Conservation (phyloP, 2,888 invertebrate genomes). For the Syrista parreyssii region DNA sequence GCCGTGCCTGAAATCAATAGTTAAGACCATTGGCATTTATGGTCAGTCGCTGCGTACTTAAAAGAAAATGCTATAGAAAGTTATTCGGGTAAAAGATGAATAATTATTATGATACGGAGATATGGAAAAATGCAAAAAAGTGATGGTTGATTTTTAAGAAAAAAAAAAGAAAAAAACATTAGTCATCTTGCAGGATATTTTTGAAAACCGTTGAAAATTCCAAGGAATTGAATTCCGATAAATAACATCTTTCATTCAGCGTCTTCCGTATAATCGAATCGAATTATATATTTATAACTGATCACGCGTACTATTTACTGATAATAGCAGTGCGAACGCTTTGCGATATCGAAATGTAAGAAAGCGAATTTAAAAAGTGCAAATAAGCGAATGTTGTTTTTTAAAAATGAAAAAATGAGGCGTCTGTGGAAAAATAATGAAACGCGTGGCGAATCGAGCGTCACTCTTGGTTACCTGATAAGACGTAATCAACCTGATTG, state of each 20-base stretch:
- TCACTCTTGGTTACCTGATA: conserved; percentile 28
- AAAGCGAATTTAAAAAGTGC: too few species aligned
- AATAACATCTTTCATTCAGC: not conserved
- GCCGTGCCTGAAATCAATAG: not conserved
- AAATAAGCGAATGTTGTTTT: not conserved
- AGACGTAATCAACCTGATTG: conserved; percentile 6
- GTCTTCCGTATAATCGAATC: not conserved
- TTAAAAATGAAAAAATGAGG: not conserved
- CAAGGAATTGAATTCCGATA: not conserved
- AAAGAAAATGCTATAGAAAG: not conserved
- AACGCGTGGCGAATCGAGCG: conserved; percentile 6
- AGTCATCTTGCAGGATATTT: not conserved
- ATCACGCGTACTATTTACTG: not conserved
- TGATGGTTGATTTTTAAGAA: not conserved
- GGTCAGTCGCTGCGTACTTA: not conserved
- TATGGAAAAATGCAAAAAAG: not conserved
- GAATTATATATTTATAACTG: not conserved
- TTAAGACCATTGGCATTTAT: not conserved
- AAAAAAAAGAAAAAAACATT: not conserved
- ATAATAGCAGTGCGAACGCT: not conserved
- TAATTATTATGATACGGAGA: not conserved
- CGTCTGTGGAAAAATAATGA: not conserved
- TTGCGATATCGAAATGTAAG: not conserved
- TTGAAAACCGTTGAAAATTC: not conserved
- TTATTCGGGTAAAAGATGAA: not conserved